phyloP scores from a whole-genome alignment of 2,888 invertebrate species.

The Amphipoea oculea region DNA sequence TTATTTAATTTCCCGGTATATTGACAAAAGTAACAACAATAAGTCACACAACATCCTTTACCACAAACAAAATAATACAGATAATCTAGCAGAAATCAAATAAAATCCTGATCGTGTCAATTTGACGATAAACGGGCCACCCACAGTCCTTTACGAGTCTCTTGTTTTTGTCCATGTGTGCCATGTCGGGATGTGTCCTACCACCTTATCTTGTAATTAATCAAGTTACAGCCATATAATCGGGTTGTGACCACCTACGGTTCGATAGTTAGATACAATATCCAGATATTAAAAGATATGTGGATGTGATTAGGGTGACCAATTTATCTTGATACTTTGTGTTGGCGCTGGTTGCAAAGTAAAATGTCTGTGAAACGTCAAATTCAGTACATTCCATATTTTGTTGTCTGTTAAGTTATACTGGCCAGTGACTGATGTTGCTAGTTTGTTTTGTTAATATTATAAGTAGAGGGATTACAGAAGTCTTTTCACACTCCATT shows the following conservation, averaged over 20 bases:
- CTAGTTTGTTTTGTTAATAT: background rate
- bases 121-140: slow-evolving; percentile 63
- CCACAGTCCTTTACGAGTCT: slow-evolving; percentile 58
- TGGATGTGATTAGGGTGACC: slow-evolving; percentile 19
- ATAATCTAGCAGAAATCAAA: slow-evolving; percentile 40
- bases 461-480: background rate
- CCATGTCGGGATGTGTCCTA: slow-evolving; percentile 50
- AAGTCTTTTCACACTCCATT: slow-evolving; percentile 21
- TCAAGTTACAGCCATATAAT: slow-evolving; percentile 59
- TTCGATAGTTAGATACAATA: slow-evolving; percentile 48
- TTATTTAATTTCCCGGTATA: too few relatives aligned
- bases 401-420: background rate
- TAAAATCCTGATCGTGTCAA: slow-evolving; percentile 41
- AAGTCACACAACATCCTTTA: background rate
- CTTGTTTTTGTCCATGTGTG: slow-evolving; percentile 52
- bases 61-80: slow-evolving; percentile 26
- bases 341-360: background rate
- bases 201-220: slow-evolving; percentile 63
- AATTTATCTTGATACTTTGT: slow-evolving; percentile 30
- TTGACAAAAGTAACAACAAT: background rate
- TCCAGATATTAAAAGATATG: slow-evolving; percentile 48
- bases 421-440: background rate
- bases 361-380: background rate
- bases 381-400: background rate
- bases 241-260: slow-evolving; percentile 61